Percentiles rank a stretch among this genome's conserved stretches.
Conservation (phyloP, 2,888 invertebrate genomes). For the Brachylomia viminalis region DNA sequence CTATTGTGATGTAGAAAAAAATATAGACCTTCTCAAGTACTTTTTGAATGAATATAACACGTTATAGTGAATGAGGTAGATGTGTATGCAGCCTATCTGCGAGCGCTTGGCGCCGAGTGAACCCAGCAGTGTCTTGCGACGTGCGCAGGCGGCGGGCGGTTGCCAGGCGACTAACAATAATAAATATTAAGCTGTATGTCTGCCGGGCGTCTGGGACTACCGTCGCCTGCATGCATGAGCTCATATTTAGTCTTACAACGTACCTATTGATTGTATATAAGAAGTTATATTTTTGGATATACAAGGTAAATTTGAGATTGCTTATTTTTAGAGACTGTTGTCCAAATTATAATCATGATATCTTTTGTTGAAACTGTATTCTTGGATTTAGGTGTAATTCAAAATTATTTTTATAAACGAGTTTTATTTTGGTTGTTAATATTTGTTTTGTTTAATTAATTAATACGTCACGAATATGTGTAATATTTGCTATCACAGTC, state of each 20-base stretch:
- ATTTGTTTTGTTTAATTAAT: slow-evolving; percentile 71
- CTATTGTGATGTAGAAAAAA: slow-evolving; percentile 35
- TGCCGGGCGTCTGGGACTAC: slow-evolving; percentile 11
- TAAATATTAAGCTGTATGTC: slow-evolving; percentile 15
- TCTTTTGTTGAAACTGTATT: slow-evolving; percentile 83
- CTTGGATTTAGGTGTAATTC: slow-evolving; percentile 78
- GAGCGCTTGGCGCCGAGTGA: slow-evolving; percentile 9
- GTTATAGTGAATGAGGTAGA: slow-evolving; percentile 3
- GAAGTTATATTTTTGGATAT: slow-evolving; percentile 86
- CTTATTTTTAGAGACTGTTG: slow-evolving; percentile 89
- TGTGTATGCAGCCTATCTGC: slow-evolving; percentile 11
- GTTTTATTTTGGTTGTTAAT: slow-evolving; percentile 85
- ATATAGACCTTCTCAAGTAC: slow-evolving; percentile 5
- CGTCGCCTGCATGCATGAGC: slow-evolving; percentile 11
- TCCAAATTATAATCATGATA: slow-evolving; percentile 85
- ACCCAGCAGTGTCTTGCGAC: slow-evolving; percentile 26
- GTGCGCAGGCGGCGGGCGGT: slow-evolving; percentile 16
- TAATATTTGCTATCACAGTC: slow-evolving; percentile 71
- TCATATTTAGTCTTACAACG: slow-evolving; percentile 46
- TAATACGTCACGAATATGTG: slow-evolving; percentile 69
- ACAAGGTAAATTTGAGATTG: slow-evolving; percentile 80
- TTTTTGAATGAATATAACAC: slow-evolving; percentile 40
- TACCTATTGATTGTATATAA: slow-evolving; percentile 79
- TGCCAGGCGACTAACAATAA: slow-evolving; percentile 24
- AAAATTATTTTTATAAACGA: slow-evolving; percentile 86